These are phyloP conservation scores for Caenorhabditis zanzibari DNA, from an alignment of 2,888 invertebrate species.

Conservation along the genomic window DNA sequence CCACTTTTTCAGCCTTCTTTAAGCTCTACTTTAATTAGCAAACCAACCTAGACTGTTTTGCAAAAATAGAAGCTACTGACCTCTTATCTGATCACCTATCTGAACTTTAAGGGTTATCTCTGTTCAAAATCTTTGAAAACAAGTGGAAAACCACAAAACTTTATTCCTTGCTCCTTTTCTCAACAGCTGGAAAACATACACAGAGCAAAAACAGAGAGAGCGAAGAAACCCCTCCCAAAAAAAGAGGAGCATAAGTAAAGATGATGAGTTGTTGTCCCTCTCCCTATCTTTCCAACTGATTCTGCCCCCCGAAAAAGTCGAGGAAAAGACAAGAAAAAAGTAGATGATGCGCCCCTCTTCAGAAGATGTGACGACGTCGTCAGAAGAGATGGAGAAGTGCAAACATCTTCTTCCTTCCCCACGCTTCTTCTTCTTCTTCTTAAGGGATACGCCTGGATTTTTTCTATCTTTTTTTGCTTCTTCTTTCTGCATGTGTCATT, in stretches of 20 bases:
- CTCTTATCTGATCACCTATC: too few species aligned
- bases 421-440: slow-evolving; percentile 26
- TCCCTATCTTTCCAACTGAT: neutral
- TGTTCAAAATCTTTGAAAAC: too few species aligned
- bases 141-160: too few species aligned
- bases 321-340: neutral
- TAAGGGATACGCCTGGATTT: slow-evolving; percentile 27
- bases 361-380: slow-evolving; percentile 30
- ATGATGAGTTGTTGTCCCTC: slow-evolving; percentile 39
- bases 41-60: too few species aligned
- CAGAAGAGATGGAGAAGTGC: slow-evolving; percentile 6
- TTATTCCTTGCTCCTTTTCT: too few species aligned
- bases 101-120: too few species aligned
- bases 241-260: slow-evolving; percentile 30
- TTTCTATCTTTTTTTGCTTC: neutral
- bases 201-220: neutral
- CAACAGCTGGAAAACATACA: neutral
- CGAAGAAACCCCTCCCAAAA: neutral
- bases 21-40: too few species aligned
- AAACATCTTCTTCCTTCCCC: slow-evolving; percentile 20
- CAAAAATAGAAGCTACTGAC: too few species aligned
- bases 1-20: too few species aligned
- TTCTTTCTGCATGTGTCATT: neutral
- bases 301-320: slow-evolving; percentile 23
- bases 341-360: slow-evolving; percentile 18